Conservation (phyloP, 2,888 invertebrate species). For the Acronicta aceris region DNA sequence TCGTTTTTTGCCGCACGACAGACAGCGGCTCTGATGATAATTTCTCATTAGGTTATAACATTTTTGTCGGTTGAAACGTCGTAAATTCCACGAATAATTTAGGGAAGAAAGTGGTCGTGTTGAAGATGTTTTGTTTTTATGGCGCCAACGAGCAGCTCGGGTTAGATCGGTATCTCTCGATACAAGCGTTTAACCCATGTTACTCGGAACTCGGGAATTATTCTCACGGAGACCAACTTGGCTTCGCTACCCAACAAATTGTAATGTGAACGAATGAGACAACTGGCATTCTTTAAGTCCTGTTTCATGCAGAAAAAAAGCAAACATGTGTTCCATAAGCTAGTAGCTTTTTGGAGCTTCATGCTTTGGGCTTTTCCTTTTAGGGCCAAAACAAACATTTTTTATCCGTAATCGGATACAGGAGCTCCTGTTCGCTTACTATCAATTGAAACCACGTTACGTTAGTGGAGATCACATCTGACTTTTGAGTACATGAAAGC, state of each 20-base stretch:
- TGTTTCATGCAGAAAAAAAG: constrained; percentile 55
- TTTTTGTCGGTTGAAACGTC: constrained; percentile 86
- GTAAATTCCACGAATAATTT: constrained; percentile 89
- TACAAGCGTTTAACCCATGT: constrained; percentile 89
- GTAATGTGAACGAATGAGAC: constrained; percentile 77
- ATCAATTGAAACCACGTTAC: constrained; percentile 49
- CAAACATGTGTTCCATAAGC: constrained; percentile 48
- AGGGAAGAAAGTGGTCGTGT: constrained; percentile 87
- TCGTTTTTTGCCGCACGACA: constrained; percentile 82
- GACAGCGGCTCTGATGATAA: constrained; percentile 82
- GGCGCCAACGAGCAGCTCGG: constrained; percentile 87
- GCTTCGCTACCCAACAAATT: constrained; percentile 80
- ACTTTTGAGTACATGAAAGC: constrained; percentile 60
- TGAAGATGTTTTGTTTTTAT: constrained; percentile 88
- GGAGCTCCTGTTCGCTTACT: constrained; percentile 53
- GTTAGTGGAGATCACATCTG: constrained; percentile 63
- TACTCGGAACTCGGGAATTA: constrained; percentile 83
- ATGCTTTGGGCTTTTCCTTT: constrained; percentile 29
- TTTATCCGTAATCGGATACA: constrained; percentile 54
- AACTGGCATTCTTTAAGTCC: constrained; percentile 62
- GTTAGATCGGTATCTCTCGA: constrained; percentile 87
- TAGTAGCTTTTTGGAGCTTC: constrained; percentile 43
- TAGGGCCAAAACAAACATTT: constrained; percentile 25
- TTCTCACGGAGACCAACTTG: constrained; percentile 80
- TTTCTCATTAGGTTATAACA: constrained; percentile 89